Conservation (phyloP, 2,113 vertebrate species). For the Plectropomus leopardus region DNA sequence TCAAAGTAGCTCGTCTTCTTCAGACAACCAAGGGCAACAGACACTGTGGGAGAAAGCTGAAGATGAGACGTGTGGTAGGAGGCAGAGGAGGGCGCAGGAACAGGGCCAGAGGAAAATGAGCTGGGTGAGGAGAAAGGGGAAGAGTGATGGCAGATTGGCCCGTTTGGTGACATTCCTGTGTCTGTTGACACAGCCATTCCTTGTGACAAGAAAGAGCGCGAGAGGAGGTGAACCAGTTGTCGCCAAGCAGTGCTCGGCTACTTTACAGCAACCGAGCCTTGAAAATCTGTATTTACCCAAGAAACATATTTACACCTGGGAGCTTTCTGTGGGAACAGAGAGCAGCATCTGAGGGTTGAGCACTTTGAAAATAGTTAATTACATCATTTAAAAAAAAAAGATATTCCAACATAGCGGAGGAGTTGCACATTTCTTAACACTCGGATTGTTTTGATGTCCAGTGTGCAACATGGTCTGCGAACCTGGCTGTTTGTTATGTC, state of each 20-base stretch:
- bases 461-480: not conserved
- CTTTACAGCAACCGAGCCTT: slow-evolving; percentile 36
- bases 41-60: slow-evolving; percentile 12
- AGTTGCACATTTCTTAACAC: not conserved
- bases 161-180: slow-evolving; percentile 81
- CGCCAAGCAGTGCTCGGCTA: slow-evolving; percentile 7
- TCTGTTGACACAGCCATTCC: slow-evolving; percentile 67
- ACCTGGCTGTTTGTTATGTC: not conserved
- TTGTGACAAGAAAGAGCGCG: slow-evolving; percentile 52
- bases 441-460: slow-evolving; percentile 24
- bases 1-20: not conserved
- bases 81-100: not conserved
- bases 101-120: slow-evolving; percentile 10
- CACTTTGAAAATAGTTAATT: not conserved
- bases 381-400: too few relatives aligned
- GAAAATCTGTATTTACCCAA: slow-evolving; percentile 44
- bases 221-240: slow-evolving; percentile 50
- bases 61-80: not conserved
- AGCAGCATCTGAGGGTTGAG: slow-evolving; percentile 11
- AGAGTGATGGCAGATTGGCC: slow-evolving; percentile 55
- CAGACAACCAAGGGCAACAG: not conserved
- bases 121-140: slow-evolving; percentile 30
- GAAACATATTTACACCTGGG: slow-evolving; percentile 48
- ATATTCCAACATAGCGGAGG: not conserved
- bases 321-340: slow-evolving; percentile 16